Evolutionary conservation across 2,888 invertebrate genomes (phyloP).

Genomic region (Elysia crispata): DNA sequence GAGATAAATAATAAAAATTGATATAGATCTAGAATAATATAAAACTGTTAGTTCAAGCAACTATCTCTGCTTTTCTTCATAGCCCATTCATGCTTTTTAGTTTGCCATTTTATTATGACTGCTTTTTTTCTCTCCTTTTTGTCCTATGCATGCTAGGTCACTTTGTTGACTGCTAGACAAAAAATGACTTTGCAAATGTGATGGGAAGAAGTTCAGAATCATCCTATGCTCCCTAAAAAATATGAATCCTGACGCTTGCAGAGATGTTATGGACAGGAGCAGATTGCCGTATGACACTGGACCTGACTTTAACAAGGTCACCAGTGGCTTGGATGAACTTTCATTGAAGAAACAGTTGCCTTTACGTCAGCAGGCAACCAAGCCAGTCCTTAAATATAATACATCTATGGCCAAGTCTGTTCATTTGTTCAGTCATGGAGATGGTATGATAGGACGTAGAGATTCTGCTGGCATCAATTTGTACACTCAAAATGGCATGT

Average conservation of each 20-base stretch:
- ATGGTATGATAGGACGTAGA: constrained; percentile 45
- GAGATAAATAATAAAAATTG: too few species aligned
- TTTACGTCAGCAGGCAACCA: constrained; percentile 65
- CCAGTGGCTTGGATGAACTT: constrained; percentile 62
- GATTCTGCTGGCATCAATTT: constrained; percentile 20
- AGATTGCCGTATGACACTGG: constrained; percentile 9
- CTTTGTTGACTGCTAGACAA: too few species aligned
- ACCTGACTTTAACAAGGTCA: neutral
- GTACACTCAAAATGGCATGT: constrained; percentile 6
- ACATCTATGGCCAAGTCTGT: constrained; percentile 62
- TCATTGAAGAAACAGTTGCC: constrained; percentile 70
- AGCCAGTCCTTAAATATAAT: constrained; percentile 69
- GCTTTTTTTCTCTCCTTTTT: too few species aligned
- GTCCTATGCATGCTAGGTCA: too few species aligned
- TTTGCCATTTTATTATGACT: too few species aligned
- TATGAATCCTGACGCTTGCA: constrained; percentile 36
- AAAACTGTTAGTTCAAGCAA: too few species aligned
- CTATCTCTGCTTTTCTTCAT: too few species aligned
- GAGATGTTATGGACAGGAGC: constrained; percentile 28
- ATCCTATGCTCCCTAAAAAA: neutral
- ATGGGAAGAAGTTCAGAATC: too few species aligned
- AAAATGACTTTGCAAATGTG: too few species aligned
- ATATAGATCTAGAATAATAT: too few species aligned
- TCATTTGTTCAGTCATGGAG: constrained; percentile 62
- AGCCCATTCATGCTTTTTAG: too few species aligned